phyloP scores from a whole-genome alignment of 2,113 vertebrate species.

The Piprites chloris region DNA sequence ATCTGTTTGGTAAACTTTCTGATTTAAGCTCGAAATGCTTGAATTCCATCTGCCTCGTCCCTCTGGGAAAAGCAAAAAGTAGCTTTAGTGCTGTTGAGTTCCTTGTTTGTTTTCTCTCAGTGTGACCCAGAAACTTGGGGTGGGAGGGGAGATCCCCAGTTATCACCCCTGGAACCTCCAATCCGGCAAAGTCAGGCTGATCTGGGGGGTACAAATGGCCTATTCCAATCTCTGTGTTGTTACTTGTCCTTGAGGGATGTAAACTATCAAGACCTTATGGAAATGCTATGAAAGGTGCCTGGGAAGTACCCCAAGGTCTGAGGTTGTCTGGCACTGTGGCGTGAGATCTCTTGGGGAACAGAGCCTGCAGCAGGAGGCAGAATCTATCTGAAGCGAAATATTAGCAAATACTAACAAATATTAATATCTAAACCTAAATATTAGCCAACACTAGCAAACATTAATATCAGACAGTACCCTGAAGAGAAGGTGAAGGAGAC shows the following conservation, averaged over 20 bases:
- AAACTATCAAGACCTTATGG: background rate
- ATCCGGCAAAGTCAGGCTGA: background rate
- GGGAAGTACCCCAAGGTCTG: background rate
- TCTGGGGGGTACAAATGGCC: accelerated
- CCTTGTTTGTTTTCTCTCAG: background rate
- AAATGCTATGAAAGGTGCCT: background rate
- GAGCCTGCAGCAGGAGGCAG: background rate
- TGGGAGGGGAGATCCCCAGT: background rate
- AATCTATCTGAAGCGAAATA: background rate
- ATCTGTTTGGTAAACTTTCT: background rate
- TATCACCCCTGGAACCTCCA: background rate
- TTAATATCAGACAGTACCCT: background rate
- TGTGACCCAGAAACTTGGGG: background rate
- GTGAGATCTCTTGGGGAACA: background rate
- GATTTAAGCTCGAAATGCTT: background rate
- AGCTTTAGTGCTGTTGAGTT: background rate
- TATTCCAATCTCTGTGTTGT: background rate
- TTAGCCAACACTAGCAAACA: background rate
- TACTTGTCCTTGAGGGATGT: background rate
- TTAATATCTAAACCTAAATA: background rate
- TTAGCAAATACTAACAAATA: background rate
- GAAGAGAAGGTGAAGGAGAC: background rate
- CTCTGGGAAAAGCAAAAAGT: background rate
- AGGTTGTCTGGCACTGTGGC: background rate
- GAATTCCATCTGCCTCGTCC: background rate